Evolutionary conservation across 2,113 vertebrate species (phyloP).

Genomic region (Hemiscyllium ocellatum): DNA sequence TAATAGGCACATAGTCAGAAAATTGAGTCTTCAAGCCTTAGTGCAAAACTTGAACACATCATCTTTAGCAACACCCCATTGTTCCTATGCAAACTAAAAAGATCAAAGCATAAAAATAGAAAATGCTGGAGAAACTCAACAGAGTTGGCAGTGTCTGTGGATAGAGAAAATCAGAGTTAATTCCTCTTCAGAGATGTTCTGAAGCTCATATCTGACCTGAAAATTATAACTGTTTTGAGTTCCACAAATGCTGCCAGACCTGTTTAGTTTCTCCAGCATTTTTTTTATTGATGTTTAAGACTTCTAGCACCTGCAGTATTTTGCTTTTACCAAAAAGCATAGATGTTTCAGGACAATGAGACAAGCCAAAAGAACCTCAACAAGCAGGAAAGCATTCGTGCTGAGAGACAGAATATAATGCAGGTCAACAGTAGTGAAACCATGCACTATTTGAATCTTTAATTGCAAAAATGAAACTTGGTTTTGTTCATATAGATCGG

Average conservation of each 20-base stretch:
- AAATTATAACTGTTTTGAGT: too few species aligned
- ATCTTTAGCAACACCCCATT: not conserved
- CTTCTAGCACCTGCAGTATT: too few species aligned
- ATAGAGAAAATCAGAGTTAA: too few species aligned
- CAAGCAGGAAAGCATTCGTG: not conserved
- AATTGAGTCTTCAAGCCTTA: not conserved
- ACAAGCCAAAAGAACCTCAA: not conserved
- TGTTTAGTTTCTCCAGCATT: too few species aligned
- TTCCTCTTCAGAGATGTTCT: too few species aligned
- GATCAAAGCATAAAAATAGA: not conserved
- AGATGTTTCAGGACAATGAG: not conserved
- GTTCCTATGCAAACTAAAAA: not conserved
- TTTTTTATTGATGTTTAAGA: too few species aligned
- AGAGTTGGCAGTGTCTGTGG: too few species aligned
- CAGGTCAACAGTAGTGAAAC: not conserved
- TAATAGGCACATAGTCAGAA: not conserved
- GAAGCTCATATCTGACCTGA: too few species aligned
- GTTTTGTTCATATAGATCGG: not conserved
- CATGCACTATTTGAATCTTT: not conserved
- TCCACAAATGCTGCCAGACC: too few species aligned
- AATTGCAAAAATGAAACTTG: not conserved
- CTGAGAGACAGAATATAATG: not conserved
- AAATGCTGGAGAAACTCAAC: too few species aligned
- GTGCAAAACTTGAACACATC: not conserved
- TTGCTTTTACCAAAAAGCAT: too few species aligned